phyloP scores from a whole-genome alignment of 2,113 vertebrate genomes.

The Amblyornis subalaris region DNA sequence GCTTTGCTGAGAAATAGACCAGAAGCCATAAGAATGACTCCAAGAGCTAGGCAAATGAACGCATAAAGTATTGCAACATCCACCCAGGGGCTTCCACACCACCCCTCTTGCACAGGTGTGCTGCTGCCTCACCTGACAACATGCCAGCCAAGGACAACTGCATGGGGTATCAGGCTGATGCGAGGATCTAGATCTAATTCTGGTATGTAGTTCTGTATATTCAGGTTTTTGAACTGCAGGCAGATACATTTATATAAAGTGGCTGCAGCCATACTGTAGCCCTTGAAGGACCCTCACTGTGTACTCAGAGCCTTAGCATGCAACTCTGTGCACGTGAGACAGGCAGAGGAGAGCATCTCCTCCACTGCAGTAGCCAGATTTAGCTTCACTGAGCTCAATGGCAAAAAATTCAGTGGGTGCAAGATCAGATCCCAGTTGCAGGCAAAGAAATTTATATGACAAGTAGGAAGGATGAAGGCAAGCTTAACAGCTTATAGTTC shows the following conservation, averaged over 20 bases:
- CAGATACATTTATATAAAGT: neutral
- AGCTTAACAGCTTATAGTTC: neutral
- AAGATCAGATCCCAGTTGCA: neutral
- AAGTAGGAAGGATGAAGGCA: neutral
- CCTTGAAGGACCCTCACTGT: neutral
- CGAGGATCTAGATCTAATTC: neutral
- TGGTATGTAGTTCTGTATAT: neutral
- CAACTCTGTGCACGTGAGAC: neutral
- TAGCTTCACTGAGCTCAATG: neutral
- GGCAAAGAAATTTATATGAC: neutral
- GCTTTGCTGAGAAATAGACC: constrained; percentile 26
- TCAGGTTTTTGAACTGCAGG: neutral
- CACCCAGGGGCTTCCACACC: neutral
- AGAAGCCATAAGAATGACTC: constrained; percentile 14
- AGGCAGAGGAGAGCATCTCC: neutral
- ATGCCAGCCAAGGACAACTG: neutral
- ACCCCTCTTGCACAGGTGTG: neutral
- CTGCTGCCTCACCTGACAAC: neutral
- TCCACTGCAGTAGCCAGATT: neutral
- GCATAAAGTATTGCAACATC: neutral
- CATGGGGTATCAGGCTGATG: neutral
- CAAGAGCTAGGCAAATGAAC: neutral
- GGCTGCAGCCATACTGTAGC: neutral
- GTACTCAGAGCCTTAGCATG: neutral
- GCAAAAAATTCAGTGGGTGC: constrained; percentile 31